A percentile compares a stretch with the other conserved stretches of the same genome.
Evolutionary conservation across 2,113 vertebrate species (phyloP).

Genomic region (Pangasianodon hypophthalmus): DNA sequence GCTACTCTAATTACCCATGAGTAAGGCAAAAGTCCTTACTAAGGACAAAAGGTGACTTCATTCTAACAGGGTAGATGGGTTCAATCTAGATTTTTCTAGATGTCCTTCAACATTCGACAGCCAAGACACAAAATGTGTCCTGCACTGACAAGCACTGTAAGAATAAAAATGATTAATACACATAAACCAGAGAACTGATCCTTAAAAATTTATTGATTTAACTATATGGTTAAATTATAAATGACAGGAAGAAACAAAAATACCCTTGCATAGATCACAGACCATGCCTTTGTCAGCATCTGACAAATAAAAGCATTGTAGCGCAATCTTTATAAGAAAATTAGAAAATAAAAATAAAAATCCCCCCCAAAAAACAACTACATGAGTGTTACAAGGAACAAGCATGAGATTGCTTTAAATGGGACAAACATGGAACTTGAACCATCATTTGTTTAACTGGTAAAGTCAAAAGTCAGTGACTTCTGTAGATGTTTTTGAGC

Average conservation of each 20-base stretch:
- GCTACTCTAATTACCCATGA: conserved; percentile 12
- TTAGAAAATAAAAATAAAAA: conserved; percentile 48
- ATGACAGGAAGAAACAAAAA: conserved; percentile 80
- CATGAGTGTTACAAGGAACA: conserved; percentile 61
- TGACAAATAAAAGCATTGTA: conserved; percentile 75
- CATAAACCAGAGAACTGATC: conserved; percentile 73
- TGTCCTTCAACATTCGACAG: not conserved
- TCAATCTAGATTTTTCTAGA: not conserved
- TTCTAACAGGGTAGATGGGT: not conserved
- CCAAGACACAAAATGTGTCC: not conserved
- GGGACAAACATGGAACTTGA: conserved; percentile 14
- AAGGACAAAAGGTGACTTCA: conserved; percentile 4
- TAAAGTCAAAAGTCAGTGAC: conserved; percentile 9
- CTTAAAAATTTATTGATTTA: conserved; percentile 95
- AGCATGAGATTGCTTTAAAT: conserved; percentile 32
- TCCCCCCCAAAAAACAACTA: conserved; percentile 53
- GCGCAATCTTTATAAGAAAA: conserved; percentile 66
- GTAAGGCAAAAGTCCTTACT: not conserved
- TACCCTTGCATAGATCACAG: conserved; percentile 94
- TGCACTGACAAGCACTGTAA: not conserved
- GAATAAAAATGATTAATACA: conserved; percentile 25
- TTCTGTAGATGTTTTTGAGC: conserved; percentile 13
- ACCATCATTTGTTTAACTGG: conserved; percentile 29
- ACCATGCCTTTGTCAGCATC: conserved; percentile 85
- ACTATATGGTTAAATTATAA: conserved; percentile 89